phyloP scores from a whole-genome alignment of 2,113 vertebrate genomes.

The Callithrix jacchus region DNA sequence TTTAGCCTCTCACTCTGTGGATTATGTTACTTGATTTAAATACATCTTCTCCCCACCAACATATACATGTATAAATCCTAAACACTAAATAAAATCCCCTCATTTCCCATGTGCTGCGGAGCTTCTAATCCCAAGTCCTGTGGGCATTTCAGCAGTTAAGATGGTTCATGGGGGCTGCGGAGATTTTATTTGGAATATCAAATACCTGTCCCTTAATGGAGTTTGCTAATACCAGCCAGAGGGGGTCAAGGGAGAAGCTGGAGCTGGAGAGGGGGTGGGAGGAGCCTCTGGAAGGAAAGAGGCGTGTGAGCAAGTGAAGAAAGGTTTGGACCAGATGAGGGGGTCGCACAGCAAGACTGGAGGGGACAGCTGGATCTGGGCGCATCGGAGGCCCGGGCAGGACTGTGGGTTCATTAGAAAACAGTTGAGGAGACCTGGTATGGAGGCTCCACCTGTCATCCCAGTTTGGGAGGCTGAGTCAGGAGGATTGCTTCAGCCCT shows the following conservation, averaged over 20 bases:
- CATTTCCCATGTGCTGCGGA: conserved; percentile 62
- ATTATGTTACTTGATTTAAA: conserved; percentile 81
- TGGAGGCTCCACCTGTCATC: background rate
- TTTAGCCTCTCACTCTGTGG: conserved; percentile 75
- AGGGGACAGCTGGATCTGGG: conserved; percentile 65
- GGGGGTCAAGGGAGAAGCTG: conserved; percentile 67
- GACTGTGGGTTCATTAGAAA: background rate
- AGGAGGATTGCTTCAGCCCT: background rate
- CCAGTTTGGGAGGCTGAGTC: background rate
- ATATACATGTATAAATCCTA: conserved; percentile 55
- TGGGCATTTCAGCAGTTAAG: conserved; percentile 75
- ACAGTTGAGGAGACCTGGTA: background rate
- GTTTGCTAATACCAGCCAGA: conserved; percentile 76
- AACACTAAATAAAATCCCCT: conserved; percentile 76
- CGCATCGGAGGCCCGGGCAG: conserved; percentile 65
- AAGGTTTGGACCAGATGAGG: conserved; percentile 53
- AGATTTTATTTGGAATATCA: conserved; percentile 79
- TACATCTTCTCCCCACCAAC: conserved; percentile 53
- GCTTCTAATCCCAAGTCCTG: conserved; percentile 77
- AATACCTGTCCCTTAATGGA: conserved; percentile 69
- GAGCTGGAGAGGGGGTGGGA: conserved; percentile 60
- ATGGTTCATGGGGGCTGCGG: conserved; percentile 70
- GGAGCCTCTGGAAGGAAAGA: conserved; percentile 49
- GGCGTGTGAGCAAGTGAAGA: conserved; percentile 69
- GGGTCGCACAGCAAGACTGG: conserved; percentile 52